Conservation (phyloP, 2,113 vertebrate species). For the Nematolebias whitei region DNA sequence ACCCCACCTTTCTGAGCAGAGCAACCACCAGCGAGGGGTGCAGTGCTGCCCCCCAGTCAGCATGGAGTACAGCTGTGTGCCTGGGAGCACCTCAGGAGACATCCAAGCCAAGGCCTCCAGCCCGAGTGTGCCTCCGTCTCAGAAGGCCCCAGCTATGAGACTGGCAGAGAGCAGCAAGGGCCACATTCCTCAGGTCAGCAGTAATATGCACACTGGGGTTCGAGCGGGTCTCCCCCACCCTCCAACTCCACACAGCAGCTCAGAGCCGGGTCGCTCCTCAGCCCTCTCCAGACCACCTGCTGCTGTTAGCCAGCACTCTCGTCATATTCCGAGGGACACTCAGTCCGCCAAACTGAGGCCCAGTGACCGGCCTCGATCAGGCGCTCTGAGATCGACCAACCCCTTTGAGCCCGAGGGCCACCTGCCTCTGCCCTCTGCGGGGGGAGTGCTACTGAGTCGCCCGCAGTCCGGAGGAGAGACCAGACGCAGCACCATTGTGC, state of each 20-base stretch:
- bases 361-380: conserved; percentile 87
- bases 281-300: conserved; percentile 81
- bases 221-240: conserved; percentile 86
- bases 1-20: conserved; percentile 91
- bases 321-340: conserved; percentile 86
- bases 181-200: conserved; percentile 89
- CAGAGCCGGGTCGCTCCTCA: conserved; percentile 86
- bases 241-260: conserved; percentile 85
- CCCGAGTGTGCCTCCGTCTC: conserved; percentile 87
- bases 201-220: conserved; percentile 88
- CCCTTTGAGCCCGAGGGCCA: conserved; percentile 91
- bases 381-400: conserved; percentile 87
- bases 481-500: conserved; percentile 90
- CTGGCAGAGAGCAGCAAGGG: conserved; percentile 89
- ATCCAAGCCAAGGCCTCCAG: conserved; percentile 92
- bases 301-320: conserved; percentile 87
- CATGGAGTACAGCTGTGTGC: conserved; percentile 90
- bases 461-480: conserved; percentile 85
- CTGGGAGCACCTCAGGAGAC: conserved; percentile 86
- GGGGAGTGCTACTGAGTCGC: conserved; percentile 90
- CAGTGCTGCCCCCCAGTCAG: conserved; percentile 89
- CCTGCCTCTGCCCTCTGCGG: conserved; percentile 84
- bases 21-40: conserved; percentile 86
- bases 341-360: conserved; percentile 87
- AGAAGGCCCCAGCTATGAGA: conserved; percentile 89